These are phyloP conservation scores for Amphiduros pacificus DNA, from an alignment of 2,888 invertebrate genomes.

Conservation along the genomic window DNA sequence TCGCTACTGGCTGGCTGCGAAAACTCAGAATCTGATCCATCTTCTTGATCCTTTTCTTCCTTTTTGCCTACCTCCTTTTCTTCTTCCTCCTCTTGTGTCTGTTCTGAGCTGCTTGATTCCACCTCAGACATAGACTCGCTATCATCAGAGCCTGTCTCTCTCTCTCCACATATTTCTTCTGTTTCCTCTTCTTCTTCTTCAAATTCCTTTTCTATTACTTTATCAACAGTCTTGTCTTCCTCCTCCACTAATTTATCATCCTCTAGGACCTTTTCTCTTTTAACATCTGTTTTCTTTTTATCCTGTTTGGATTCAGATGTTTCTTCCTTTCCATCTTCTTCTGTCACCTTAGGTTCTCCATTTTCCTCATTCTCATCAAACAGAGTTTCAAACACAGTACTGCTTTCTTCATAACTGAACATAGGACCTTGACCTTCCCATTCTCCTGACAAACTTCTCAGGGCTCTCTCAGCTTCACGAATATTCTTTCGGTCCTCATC, in stretches of 20 bases:
- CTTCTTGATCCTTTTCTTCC: neutral
- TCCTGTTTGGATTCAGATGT: neutral
- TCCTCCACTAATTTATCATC: conserved; percentile 2
- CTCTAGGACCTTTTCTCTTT: neutral
- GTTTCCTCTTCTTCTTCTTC: neutral
- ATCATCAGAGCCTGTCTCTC: conserved; percentile 4
- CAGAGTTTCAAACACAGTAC: neutral
- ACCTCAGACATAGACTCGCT: neutral
- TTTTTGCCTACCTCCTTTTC: neutral
- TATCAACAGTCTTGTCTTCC: neutral
- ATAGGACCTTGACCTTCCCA: conserved; percentile 56
- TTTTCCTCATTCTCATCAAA: conserved; percentile 7
- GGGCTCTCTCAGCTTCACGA: conserved; percentile 83
- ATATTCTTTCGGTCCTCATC: conserved; percentile 75
- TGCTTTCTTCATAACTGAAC: conserved; percentile 17
- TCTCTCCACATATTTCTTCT: neutral
- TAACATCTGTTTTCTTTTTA: neutral
- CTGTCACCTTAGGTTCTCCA: neutral
- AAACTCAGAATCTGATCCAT: neutral
- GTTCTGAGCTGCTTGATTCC: neutral
- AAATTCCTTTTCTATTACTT: neutral
- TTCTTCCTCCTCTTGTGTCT: neutral
- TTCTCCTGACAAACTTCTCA: conserved; percentile 83
- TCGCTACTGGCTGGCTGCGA: conserved; percentile 5
- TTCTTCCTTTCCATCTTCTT: neutral